Percentiles rank a stretch among this genome's conserved stretches.
These are phyloP conservation scores for Celastrina argiolus DNA, from an alignment of 2,888 invertebrate species.

Conservation along the genomic window DNA sequence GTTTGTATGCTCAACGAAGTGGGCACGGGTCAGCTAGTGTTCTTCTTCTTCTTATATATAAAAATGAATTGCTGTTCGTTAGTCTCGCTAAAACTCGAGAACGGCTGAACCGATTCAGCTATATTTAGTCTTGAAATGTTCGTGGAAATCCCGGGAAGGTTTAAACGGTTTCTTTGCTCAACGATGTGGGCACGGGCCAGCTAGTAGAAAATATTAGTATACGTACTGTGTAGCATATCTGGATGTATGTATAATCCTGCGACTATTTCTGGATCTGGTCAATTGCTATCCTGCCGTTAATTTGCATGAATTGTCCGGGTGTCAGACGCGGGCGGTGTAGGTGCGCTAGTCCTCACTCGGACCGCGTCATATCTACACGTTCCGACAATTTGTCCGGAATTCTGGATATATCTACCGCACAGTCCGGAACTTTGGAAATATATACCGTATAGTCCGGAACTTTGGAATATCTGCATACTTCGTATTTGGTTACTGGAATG, in stretches of 20 bases:
- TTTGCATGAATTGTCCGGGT: slow-evolving; percentile 70
- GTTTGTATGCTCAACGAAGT: no score
- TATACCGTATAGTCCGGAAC: slow-evolving; percentile 52
- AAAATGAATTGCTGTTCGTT: no score
- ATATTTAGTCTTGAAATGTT: no score
- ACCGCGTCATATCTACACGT: slow-evolving; percentile 65
- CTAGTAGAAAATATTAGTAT: not conserved
- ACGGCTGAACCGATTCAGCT: no score
- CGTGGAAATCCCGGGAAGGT: no score
- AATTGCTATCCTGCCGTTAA: slow-evolving; percentile 62
- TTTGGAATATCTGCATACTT: not conserved
- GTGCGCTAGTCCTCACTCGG: slow-evolving; percentile 62
- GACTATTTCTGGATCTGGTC: slow-evolving; percentile 35
- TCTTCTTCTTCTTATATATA: no score
- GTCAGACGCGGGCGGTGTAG: slow-evolving; percentile 37
- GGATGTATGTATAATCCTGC: not conserved
- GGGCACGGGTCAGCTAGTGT: no score
- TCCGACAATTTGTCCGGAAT: slow-evolving; percentile 61
- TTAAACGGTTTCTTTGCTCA: no score
- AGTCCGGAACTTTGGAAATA: slow-evolving; percentile 52
- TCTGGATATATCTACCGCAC: slow-evolving; percentile 59
- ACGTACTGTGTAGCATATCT: no score
- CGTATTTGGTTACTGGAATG: not conserved
- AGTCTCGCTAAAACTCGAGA: no score
- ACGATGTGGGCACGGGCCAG: no score